A percentile compares a stretch with the other conserved stretches of the same genome.
Conservation (phyloP, 2,113 vertebrate genomes). For the Uria lomvia region DNA sequence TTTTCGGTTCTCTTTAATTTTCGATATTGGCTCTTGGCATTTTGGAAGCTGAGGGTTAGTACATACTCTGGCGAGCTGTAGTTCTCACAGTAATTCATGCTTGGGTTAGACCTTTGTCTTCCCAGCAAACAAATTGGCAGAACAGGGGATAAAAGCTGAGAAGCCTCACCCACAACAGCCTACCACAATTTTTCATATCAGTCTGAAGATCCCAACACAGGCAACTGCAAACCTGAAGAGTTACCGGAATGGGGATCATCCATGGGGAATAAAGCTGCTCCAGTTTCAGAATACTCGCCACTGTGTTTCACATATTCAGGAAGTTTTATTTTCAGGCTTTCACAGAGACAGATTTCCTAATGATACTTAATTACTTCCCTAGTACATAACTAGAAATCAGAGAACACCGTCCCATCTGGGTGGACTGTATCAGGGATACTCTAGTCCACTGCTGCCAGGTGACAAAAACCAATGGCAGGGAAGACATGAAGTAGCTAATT, state of each 20-base stretch:
- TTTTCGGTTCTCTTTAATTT: neutral
- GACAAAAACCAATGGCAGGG: neutral
- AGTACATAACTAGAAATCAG: neutral
- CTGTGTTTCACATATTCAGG: neutral
- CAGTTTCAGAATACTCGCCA: neutral
- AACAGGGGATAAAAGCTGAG: neutral
- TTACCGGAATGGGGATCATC: neutral
- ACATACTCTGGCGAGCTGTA: neutral
- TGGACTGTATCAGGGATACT: too few relatives aligned
- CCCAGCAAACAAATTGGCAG: neutral
- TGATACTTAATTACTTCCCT: neutral
- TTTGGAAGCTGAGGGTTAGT: neutral
- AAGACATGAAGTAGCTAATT: neutral
- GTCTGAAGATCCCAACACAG: neutral
- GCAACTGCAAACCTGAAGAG: neutral
- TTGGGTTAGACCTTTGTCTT: neutral
- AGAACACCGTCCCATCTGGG: rapidly evolving
- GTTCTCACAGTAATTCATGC: neutral
- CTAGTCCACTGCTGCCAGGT: neutral
- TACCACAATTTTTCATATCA: neutral
- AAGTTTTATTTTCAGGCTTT: neutral
- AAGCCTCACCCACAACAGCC: neutral
- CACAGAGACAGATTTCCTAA: neutral
- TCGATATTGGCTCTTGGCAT: neutral
- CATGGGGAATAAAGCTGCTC: neutral